These are phyloP conservation scores for Lynx canadensis DNA, from an alignment of 2,113 vertebrate species.

Conservation along the genomic window DNA sequence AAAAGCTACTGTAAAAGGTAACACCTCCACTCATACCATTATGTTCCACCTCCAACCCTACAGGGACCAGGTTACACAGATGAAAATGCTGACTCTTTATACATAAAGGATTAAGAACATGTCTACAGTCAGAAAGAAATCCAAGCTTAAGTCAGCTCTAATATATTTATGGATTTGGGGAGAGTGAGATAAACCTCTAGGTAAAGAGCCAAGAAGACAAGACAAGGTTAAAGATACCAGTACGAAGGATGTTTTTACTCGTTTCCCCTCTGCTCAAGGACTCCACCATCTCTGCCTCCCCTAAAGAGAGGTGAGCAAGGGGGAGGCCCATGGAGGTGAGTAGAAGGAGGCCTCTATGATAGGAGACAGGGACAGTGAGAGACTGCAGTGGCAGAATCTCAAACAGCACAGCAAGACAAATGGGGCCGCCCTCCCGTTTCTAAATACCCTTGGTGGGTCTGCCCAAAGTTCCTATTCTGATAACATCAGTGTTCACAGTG, in stretches of 20 bases:
- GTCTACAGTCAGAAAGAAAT: background rate
- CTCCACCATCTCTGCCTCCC: background rate
- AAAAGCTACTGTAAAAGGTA: background rate
- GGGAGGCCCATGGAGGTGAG: background rate
- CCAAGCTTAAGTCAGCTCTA: background rate
- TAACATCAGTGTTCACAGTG: background rate
- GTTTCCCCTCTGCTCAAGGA: background rate
- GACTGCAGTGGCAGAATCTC: fast-evolving
- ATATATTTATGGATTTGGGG: no score
- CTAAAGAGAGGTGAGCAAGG: background rate
- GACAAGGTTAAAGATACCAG: background rate
- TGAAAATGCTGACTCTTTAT: background rate
- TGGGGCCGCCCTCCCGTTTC: background rate
- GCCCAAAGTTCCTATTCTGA: background rate
- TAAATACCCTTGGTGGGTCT: background rate
- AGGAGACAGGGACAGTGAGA: background rate
- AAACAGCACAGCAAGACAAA: background rate
- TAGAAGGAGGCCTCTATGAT: background rate
- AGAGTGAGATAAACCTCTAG: background rate
- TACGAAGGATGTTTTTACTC: background rate
- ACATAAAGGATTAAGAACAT: background rate
- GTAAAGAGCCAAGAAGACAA: background rate
- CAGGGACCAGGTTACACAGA: background rate
- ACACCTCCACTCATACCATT: background rate
- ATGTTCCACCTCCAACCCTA: background rate